Base-by-base conservation (phyloP, 2,888 invertebrate genomes). In the Meandrusa payeni region DNA sequence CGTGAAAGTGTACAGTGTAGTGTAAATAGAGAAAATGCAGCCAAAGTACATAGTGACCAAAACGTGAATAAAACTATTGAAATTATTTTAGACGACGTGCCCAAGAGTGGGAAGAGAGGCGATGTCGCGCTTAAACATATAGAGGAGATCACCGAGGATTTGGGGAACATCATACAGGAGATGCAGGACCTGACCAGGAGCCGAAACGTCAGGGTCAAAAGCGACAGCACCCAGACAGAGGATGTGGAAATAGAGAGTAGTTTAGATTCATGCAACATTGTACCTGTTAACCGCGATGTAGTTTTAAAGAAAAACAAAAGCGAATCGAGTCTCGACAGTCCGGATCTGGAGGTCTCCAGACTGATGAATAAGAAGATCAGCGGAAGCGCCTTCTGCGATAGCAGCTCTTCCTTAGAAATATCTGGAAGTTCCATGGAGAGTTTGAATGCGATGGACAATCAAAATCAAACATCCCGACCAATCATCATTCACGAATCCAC, bases 341-440 rank as follows among this genome's bases (percentile, higher is more conserved):
- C 89, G 0, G 89, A 89, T 54, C 54, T 88, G 47, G 89, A 89
- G 63, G 88, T 88, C 1, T 89, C 87, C 23, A 73, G 86, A 49
- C 60, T 88, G 2, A 88, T 89, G 83, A 76, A 80, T 50, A 82
- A 78, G 41, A 69, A 69, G 36, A 20, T 72, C 20, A 60, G 65
- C 2, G 71, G 73, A 2, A 83, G 82, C 54, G 77, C 81, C 2
- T 83, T 81, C 50, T 76, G 79, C 44, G 88, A 88, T 38, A 87
- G 86, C 46, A 85, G 75, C 50, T 86, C 87, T 1, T 86, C 86
- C 7, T 52, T 88, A 15, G 88, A 88, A 50, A 77, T 88, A 39
- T 89, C 88, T 5, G 85, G 85, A 2, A 87, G 88, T 46, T 89
- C 88, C 0, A 77, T 88, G 54, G 89, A 89, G 28, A 89, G 88